Percentiles rank a stretch among this genome's conserved stretches.
Conservation (phyloP, 2,113 vertebrate species). For the Microtus oregoni region DNA sequence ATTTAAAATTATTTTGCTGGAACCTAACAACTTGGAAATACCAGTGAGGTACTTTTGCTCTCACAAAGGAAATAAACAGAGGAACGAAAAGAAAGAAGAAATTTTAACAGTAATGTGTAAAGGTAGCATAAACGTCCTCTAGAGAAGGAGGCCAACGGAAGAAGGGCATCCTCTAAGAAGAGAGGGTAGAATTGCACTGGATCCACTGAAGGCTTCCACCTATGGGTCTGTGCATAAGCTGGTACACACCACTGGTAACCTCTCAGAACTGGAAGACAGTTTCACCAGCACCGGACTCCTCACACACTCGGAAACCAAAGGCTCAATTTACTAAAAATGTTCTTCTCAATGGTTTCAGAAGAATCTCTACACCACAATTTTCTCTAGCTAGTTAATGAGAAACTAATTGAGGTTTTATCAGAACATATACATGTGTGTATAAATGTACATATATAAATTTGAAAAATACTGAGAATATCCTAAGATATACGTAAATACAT, state of each 20-base stretch:
- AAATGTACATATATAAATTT: not conserved
- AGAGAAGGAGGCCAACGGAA: not conserved
- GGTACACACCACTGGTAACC: not conserved
- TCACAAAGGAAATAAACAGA: constrained; percentile 51
- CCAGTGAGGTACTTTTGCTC: not conserved
- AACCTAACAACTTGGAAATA: constrained; percentile 15
- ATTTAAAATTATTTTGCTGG: not conserved
- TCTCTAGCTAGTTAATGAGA: constrained; percentile 25
- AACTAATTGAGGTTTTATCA: not conserved
- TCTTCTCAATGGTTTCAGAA: not conserved
- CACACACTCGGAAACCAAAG: not conserved
- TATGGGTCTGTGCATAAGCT: constrained; percentile 21
- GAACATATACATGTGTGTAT: not conserved
- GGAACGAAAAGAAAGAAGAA: not conserved
- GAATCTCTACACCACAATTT: not conserved
- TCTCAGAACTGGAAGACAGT: not conserved
- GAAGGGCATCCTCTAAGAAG: constrained; percentile 22
- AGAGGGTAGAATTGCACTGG: not conserved
- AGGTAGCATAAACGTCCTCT: not conserved
- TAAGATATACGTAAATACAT: not conserved
- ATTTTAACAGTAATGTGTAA: not conserved
- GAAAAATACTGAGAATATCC: not conserved
- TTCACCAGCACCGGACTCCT: not conserved
- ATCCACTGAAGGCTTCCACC: not conserved
- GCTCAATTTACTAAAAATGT: not conserved